phyloP scores from a whole-genome alignment of 2,113 vertebrate genomes.

The Elgaria multicarinata region DNA sequence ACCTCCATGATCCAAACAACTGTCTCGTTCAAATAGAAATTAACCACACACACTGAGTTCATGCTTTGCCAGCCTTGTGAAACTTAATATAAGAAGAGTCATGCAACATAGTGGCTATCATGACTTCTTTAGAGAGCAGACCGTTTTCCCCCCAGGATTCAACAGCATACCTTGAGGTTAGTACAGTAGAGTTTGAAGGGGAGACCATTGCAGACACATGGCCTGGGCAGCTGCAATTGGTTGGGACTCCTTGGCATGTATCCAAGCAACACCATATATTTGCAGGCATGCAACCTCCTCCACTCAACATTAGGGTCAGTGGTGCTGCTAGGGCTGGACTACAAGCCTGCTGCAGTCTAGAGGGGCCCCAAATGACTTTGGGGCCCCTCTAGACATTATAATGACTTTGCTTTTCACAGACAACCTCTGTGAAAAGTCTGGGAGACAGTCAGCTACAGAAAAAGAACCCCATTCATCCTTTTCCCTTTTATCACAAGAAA shows the following conservation, averaged over 20 bases:
- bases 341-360: too few relatives aligned
- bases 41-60: neutral
- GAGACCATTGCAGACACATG: neutral
- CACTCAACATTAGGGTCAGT: neutral
- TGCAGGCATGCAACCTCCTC: neutral
- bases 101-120: neutral
- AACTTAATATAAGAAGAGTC: neutral
- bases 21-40: neutral
- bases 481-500: too few relatives aligned
- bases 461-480: too few relatives aligned
- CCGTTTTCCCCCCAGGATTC: neutral
- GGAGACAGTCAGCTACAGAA: too few relatives aligned
- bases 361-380: too few relatives aligned
- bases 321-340: too few relatives aligned
- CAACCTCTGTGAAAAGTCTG: too few relatives aligned
- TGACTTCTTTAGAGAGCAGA: neutral
- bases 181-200: neutral
- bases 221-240: neutral
- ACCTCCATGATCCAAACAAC: neutral
- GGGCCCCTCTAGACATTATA: too few relatives aligned
- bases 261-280: too few relatives aligned
- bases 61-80: neutral
- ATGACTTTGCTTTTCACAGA: too few relatives aligned
- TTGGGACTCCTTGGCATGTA: neutral
- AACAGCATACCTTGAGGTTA: neutral